Evolutionary conservation across 2,113 vertebrate genomes (phyloP).

Genomic region (Pardalotus punctatus): DNA sequence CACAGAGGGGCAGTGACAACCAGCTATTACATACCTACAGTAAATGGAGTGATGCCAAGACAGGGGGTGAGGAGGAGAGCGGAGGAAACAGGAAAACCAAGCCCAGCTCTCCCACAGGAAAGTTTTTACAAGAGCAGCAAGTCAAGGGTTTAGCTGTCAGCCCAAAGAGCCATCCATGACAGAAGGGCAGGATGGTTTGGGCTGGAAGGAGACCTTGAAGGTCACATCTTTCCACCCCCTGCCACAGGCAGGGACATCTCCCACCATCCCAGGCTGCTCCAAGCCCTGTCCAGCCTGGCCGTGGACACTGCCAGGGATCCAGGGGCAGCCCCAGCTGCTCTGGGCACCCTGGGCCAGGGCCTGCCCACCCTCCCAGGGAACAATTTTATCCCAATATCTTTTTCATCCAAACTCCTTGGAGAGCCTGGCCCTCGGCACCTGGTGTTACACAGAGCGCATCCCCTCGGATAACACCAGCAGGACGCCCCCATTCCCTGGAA

Average conservation of each 20-base stretch:
- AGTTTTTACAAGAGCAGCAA: not conserved
- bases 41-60: not conserved
- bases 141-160: not conserved
- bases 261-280: not conserved
- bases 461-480: not conserved
- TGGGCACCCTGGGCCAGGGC: not conserved
- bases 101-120: not conserved
- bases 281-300: accelerated
- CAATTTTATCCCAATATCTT: accelerated
- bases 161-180: accelerated
- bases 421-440: not conserved
- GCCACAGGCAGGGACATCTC: not conserved
- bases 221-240: accelerated
- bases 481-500: not conserved
- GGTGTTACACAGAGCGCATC: too few relatives aligned
- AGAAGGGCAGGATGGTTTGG: not conserved
- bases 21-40: constrained; percentile 14
- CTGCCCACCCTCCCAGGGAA: accelerated
- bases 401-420: not conserved
- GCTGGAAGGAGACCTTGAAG: not conserved
- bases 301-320: not conserved
- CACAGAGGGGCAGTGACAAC: not conserved
- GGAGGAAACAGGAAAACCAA: not conserved
- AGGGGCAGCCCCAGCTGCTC: not conserved
- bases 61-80: not conserved